phyloP scores from a whole-genome alignment of 2,113 vertebrate species.

The Mirza zaza region DNA sequence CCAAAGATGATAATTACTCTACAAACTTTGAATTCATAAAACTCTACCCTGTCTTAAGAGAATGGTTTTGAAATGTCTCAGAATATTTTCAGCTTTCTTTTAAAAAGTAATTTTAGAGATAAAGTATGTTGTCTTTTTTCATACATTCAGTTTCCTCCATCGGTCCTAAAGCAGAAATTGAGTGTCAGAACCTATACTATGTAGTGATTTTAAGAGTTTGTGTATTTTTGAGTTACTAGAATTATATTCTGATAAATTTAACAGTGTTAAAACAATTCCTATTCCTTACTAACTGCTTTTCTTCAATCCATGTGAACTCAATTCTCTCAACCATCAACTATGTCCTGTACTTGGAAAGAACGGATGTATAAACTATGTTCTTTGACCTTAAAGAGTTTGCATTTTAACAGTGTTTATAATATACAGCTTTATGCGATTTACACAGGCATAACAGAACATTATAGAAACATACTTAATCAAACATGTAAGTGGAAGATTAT shows the following conservation, averaged over 20 bases:
- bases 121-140: slow-evolving; percentile 5
- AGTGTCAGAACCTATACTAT: slow-evolving; percentile 26
- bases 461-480: background rate
- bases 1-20: slow-evolving; percentile 27
- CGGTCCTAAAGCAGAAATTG: slow-evolving; percentile 1
- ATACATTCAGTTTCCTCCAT: background rate
- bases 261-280: background rate
- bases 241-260: background rate
- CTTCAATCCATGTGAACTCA: background rate
- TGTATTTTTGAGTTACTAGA: background rate
- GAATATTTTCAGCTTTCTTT: slow-evolving; percentile 54
- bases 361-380: background rate
- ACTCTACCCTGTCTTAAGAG: background rate
- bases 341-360: background rate
- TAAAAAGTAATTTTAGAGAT: slow-evolving; percentile 35
- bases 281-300: background rate
- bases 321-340: background rate
- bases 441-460: background rate
- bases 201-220: background rate
- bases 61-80: slow-evolving; percentile 40
- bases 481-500: background rate
- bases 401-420: background rate
- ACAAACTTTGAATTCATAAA: slow-evolving; percentile 42
- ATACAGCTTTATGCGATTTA: slow-evolving; percentile 3
- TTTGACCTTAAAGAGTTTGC: background rate